These are phyloP conservation scores for Leptodactylus fuscus DNA, from an alignment of 2,113 vertebrate species.

Conservation along the genomic window DNA sequence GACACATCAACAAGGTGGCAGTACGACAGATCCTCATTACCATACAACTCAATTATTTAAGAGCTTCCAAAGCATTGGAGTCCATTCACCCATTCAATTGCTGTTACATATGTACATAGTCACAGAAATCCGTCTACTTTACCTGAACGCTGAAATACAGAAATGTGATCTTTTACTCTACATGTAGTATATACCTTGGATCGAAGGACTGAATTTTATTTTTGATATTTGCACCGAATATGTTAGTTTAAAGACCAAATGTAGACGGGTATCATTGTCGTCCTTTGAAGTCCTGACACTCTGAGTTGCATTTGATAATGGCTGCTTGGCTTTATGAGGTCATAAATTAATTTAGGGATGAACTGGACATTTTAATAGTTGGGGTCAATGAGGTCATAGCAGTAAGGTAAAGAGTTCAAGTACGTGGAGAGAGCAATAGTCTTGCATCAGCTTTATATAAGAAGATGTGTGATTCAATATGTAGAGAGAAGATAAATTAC, in stretches of 20 bases:
- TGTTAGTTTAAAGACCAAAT: neutral
- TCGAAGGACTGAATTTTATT: too few relatives aligned
- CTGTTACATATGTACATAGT: neutral
- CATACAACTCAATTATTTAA: slow-evolving; percentile 11
- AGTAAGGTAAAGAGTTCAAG: slow-evolving; percentile 79
- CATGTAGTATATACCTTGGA: too few relatives aligned
- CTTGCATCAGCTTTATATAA: neutral
- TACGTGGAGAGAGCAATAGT: slow-evolving; percentile 68
- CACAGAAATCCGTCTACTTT: neutral
- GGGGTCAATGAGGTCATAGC: slow-evolving; percentile 72
- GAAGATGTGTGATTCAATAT: neutral
- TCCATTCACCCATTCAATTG: slow-evolving; percentile 31
- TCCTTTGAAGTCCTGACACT: neutral
- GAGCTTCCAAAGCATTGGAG: slow-evolving; percentile 34
- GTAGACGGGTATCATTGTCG: too few relatives aligned
- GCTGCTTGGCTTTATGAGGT: slow-evolving; percentile 75
- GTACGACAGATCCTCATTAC: slow-evolving; percentile 61
- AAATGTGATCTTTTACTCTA: too few relatives aligned
- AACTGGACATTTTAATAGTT: slow-evolving; percentile 75
- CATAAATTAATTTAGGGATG: slow-evolving; percentile 78
- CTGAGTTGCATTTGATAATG: slow-evolving; percentile 54
- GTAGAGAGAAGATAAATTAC: neutral
- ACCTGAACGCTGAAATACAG: neutral
- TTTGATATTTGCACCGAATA: neutral
- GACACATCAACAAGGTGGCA: slow-evolving; percentile 63